phyloP scores from a whole-genome alignment of 2,888 invertebrate species.

The Shargacucullia verbasci region DNA sequence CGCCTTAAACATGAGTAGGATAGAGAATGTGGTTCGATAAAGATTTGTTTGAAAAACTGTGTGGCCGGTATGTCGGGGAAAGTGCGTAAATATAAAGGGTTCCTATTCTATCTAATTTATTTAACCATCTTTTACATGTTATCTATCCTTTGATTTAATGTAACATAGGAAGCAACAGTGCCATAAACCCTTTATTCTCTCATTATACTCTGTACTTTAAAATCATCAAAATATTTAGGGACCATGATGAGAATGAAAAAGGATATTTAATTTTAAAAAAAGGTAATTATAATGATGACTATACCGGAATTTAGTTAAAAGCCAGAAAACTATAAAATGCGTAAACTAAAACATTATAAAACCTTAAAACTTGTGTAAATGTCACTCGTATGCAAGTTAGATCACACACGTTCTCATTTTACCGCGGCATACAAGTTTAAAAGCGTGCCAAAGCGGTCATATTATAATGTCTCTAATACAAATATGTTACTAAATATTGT shows the following conservation, averaged over 20 bases:
- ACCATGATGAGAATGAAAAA: not conserved
- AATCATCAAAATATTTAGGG: no score
- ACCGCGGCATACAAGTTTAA: conserved; percentile 28
- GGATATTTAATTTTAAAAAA: not conserved
- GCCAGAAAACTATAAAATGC: conserved; percentile 26
- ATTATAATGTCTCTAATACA: no score
- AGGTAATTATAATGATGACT: conserved; percentile 3
- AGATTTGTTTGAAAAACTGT: not conserved
- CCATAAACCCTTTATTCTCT: no score
- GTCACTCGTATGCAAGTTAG: conserved; percentile 52
- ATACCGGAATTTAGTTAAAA: conserved; percentile 35
- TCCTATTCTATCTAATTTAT: no score
- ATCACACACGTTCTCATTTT: conserved; percentile 45
- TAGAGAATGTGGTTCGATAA: conserved; percentile 7
- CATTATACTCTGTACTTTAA: no score
- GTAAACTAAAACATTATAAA: conserved; percentile 9
- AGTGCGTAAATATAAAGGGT: no score
- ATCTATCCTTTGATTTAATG: no score
- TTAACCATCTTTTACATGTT: no score
- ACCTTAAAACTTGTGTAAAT: conserved; percentile 24
- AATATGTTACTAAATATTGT: not conserved
- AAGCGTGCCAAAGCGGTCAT: conserved; percentile 30
- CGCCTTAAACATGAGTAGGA: conserved; percentile 30
- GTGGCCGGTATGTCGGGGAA: no score
- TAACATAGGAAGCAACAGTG: no score